phyloP scores from a whole-genome alignment of 35 echinoderm and acorn worm species.

The Lytechinus variegatus region DNA sequence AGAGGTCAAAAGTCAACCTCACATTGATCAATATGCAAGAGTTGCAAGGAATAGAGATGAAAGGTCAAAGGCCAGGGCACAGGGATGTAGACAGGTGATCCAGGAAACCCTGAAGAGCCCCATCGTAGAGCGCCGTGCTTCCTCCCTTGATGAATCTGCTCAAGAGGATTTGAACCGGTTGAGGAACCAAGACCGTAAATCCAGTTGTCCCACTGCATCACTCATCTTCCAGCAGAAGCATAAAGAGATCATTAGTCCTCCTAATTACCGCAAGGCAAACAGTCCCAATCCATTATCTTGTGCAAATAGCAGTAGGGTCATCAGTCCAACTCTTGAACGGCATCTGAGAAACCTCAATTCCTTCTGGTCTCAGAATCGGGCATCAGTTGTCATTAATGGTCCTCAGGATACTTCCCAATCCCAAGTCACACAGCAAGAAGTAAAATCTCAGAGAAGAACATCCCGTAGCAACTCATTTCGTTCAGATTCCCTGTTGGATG shows the following conservation, averaged over 20 bases:
- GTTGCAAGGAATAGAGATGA: slow-evolving; percentile 15
- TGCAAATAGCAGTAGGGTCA: neutral
- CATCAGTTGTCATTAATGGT: neutral
- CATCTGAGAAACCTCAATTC: slow-evolving; percentile 43
- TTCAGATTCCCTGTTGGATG: neutral
- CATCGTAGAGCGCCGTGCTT: neutral
- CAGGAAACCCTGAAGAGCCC: neutral
- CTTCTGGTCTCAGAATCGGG: slow-evolving; percentile 43
- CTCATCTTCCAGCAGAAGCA: slow-evolving; percentile 24
- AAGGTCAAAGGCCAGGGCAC: neutral
- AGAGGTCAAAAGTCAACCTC: neutral
- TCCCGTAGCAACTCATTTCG: neutral
- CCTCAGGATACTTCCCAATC: neutral
- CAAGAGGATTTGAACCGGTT: neutral
- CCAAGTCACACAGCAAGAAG: neutral
- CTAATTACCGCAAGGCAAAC: slow-evolving; percentile 22
- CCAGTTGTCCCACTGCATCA: slow-evolving; percentile 32
- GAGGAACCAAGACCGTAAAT: neutral
- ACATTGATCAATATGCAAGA: slow-evolving; percentile 30
- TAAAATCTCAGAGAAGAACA: neutral
- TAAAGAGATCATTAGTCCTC: neutral
- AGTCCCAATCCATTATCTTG: neutral
- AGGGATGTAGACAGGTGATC: neutral
- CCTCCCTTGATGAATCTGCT: neutral
- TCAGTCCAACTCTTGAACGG: slow-evolving; percentile 27